A percentile compares a stretch with the other conserved stretches of the same genome.
phyloP scores from a whole-genome alignment of 64 coral and sea anemone genomes.

The Pocillopora damicornis region DNA sequence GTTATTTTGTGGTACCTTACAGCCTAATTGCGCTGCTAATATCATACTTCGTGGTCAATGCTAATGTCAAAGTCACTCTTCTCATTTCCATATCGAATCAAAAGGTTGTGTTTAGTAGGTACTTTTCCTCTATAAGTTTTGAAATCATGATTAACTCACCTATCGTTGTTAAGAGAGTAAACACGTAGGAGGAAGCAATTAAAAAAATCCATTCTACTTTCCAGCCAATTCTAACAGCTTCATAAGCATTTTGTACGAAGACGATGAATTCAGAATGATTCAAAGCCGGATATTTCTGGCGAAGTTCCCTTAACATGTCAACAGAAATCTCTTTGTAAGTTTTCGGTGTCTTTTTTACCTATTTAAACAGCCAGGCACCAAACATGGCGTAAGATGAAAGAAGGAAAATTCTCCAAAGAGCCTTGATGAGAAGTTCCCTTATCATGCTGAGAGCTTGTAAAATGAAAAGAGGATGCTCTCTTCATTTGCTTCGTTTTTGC shows the following conservation, averaged over 20 bases:
- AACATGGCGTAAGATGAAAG: conserved; percentile 13
- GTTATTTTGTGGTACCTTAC: too few relatives aligned
- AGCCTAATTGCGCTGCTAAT: too few relatives aligned
- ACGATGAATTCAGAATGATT: conserved; percentile 2
- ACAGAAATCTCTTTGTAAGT: background rate
- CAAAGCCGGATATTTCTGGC: background rate
- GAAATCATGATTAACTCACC: background rate
- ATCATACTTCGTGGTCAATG: too few relatives aligned
- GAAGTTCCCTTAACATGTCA: conserved; percentile 5
- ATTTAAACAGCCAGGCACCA: conserved; percentile 26
- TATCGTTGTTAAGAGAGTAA: conserved; percentile 32
- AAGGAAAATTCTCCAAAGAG: background rate
- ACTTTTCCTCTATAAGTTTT: too few relatives aligned
- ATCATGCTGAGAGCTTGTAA: background rate
- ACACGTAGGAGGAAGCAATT: background rate
- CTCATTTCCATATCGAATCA: too few relatives aligned
- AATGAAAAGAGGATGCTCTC: background rate
- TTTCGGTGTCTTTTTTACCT: background rate
- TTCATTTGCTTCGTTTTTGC: too few relatives aligned
- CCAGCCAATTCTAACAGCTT: background rate
- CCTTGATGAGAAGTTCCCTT: background rate
- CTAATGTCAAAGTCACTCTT: too few relatives aligned
- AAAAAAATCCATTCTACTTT: conserved; percentile 46
- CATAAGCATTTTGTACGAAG: background rate
- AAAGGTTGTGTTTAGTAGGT: too few relatives aligned